These are phyloP conservation scores for Spicauda simplicius DNA, from an alignment of 2,888 invertebrate species.

Conservation along the genomic window DNA sequence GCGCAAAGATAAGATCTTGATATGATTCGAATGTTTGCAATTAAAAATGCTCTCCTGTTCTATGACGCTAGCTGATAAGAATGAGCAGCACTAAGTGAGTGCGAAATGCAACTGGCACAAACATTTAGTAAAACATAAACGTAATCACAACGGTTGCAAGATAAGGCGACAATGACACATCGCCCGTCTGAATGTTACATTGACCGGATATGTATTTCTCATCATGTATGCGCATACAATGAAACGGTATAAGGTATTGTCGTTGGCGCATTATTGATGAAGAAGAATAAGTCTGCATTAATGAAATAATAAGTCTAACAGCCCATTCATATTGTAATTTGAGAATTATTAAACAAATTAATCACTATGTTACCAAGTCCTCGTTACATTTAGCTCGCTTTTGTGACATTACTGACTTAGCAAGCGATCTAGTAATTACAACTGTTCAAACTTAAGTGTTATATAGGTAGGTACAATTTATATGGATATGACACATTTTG, in stretches of 20 bases:
- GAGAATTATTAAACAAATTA: too few species aligned
- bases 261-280: slow-evolving; percentile 15
- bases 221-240: slow-evolving; percentile 32
- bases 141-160: slow-evolving; percentile 55
- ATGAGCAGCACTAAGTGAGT: slow-evolving; percentile 62
- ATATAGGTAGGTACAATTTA: neutral
- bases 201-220: slow-evolving; percentile 54
- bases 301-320: slow-evolving; percentile 5
- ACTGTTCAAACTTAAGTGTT: slow-evolving; percentile 11
- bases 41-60: slow-evolving; percentile 53
- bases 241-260: slow-evolving; percentile 27
- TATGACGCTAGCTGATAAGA: slow-evolving; percentile 55
- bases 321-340: neutral
- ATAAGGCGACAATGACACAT: slow-evolving; percentile 79
- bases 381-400: neutral
- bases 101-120: slow-evolving; percentile 64
- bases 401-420: neutral
- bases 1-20: slow-evolving; percentile 52
- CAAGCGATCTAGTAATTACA: neutral
- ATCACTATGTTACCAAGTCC: neutral
- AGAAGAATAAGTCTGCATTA: slow-evolving; percentile 4
- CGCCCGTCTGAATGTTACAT: slow-evolving; percentile 59
- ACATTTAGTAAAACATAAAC: slow-evolving; percentile 68
- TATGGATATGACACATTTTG: slow-evolving; percentile 26
- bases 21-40: slow-evolving; percentile 55